Conservation (phyloP, 2,113 vertebrate genomes). For the Lampris incognitus region DNA sequence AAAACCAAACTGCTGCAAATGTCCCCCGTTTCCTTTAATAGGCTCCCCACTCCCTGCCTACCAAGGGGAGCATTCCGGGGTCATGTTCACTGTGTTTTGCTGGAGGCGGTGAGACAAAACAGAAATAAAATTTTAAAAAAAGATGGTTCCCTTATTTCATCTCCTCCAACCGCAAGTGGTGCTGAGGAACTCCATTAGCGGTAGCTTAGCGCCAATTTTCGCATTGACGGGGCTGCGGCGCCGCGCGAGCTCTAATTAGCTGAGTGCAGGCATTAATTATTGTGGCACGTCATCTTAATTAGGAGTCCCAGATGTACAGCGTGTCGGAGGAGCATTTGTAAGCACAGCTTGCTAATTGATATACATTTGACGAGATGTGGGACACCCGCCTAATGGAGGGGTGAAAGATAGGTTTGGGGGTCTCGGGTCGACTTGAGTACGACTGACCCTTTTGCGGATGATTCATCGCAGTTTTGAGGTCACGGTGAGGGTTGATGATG, state of each 20-base stretch:
- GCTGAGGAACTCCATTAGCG: conserved; percentile 55
- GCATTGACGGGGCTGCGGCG: conserved; percentile 62
- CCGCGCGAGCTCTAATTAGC: conserved; percentile 83
- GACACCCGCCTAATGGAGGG: conserved; percentile 37
- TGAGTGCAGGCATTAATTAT: conserved; percentile 79
- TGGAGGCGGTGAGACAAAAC: too few relatives aligned
- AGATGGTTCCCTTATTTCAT: background rate
- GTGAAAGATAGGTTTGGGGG: conserved; percentile 20
- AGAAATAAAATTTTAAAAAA: too few relatives aligned
- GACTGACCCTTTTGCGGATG: background rate
- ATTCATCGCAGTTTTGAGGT: background rate
- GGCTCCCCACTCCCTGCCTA: too few relatives aligned
- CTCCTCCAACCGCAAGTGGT: background rate
- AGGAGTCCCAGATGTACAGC: conserved; percentile 75
- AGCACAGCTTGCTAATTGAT: conserved; percentile 80
- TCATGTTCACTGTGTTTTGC: too few relatives aligned
- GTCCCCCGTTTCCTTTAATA: too few relatives aligned
- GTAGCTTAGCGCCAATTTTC: conserved; percentile 71
- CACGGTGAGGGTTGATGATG: background rate
- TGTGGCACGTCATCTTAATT: conserved; percentile 82
- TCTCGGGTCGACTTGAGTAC: background rate
- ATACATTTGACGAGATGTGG: conserved; percentile 63
- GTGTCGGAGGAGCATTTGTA: conserved; percentile 76
- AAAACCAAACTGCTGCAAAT: too few relatives aligned
- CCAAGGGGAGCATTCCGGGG: too few relatives aligned